These are phyloP conservation scores for Monochamus saltuarius DNA, from an alignment of 1,140 invertebrate species.

Conservation along the genomic window DNA sequence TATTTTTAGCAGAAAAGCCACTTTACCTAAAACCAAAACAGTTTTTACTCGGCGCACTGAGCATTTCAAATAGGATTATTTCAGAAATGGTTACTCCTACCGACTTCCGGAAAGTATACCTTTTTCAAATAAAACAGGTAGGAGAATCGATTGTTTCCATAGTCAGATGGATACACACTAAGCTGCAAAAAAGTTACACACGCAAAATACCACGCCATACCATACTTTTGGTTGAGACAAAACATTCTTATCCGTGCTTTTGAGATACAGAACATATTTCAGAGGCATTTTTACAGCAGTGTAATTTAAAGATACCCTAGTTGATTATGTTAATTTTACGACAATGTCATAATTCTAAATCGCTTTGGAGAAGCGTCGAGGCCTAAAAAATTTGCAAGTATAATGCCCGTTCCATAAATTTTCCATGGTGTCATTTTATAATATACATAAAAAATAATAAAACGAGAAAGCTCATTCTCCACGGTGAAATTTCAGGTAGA, in stretches of 20 bases:
- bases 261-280: too few relatives aligned
- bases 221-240: not conserved
- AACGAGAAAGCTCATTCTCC: slow-evolving; percentile 4
- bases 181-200: too few relatives aligned
- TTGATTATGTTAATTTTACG: not conserved
- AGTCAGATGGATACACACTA: too few relatives aligned
- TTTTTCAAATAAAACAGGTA: too few relatives aligned
- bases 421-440: slow-evolving; percentile 5
- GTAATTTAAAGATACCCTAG: not conserved
- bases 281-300: not conserved
- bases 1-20: too few relatives aligned
- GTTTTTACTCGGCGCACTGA: too few relatives aligned
- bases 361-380: not conserved
- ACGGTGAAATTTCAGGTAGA: slow-evolving; percentile 25
- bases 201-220: not conserved
- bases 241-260: not conserved
- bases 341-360: not conserved
- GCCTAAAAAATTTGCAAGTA: slow-evolving; percentile 4
- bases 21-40: too few relatives aligned
- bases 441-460: slow-evolving; percentile 13
- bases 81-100: too few relatives aligned
- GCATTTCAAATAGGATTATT: too few relatives aligned
- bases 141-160: too few relatives aligned
- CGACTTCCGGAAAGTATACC: too few relatives aligned
- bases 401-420: slow-evolving; percentile 11